Evolutionary conservation across 2,797 vertebrate genomes (phyloP).

Genomic region (Periparus ater): DNA sequence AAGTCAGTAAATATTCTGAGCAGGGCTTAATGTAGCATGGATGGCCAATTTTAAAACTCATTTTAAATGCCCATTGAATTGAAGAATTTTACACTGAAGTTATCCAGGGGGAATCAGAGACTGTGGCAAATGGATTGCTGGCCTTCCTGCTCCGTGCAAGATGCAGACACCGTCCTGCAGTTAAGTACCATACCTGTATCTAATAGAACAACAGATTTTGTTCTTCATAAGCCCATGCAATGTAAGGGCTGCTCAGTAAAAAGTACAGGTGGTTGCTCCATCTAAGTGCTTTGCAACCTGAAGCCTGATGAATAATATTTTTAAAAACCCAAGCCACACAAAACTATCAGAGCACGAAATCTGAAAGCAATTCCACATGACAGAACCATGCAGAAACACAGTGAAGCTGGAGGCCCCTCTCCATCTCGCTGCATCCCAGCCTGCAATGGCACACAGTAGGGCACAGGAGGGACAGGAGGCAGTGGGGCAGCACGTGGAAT

Average conservation of each 20-base stretch:
- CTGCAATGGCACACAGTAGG: not conserved
- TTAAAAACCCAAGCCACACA: not conserved
- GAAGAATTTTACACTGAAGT: not conserved
- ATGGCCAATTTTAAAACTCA: not conserved
- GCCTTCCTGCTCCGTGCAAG: not conserved
- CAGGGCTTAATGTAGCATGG: not conserved
- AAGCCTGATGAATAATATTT: not conserved
- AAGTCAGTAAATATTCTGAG: not conserved
- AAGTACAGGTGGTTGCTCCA: not conserved
- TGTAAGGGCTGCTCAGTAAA: not conserved
- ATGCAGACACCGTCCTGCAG: not conserved
- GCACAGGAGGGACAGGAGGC: not conserved
- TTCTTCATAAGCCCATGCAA: not conserved
- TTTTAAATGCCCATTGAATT: not conserved
- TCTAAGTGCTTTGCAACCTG: not conserved
- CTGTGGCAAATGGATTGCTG: not conserved
- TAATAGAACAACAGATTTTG: not conserved
- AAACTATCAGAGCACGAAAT: not conserved
- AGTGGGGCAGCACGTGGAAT: rapidly evolving
- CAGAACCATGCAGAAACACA: not conserved
- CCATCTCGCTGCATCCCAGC: not conserved
- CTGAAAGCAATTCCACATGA: not conserved
- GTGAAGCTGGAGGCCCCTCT: not conserved
- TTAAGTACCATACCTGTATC: not conserved
- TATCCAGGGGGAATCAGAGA: not conserved